phyloP scores from a whole-genome alignment of 2,888 invertebrate genomes.

The Eristalis intricaria region DNA sequence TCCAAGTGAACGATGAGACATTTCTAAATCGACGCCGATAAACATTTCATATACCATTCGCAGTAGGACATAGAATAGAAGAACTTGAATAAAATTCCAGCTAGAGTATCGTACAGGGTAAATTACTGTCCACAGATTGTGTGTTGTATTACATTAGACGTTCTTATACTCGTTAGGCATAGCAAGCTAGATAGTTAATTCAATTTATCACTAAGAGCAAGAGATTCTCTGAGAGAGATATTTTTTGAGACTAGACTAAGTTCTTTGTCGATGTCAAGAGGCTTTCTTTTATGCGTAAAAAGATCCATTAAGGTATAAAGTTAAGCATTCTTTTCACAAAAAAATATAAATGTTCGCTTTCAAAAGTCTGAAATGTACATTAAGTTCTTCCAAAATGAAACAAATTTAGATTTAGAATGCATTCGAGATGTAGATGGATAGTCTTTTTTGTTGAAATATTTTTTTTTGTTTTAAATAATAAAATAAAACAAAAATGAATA shows the following conservation, averaged over 20 bases:
- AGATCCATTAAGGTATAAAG: neutral
- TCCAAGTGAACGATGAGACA: too few species aligned
- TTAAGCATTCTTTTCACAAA: neutral
- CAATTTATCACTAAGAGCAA: neutral
- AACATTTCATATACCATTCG: neutral
- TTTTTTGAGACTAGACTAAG: neutral
- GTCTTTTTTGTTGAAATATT: neutral
- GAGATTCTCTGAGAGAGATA: neutral
- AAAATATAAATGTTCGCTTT: slow-evolving; percentile 36
- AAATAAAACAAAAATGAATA: too few species aligned
- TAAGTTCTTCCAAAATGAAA: slow-evolving; percentile 55
- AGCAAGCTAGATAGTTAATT: neutral
- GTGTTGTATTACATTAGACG: neutral
- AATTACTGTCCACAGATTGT: neutral
- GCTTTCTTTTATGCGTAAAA: neutral
- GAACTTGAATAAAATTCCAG: neutral
- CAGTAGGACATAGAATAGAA: neutral
- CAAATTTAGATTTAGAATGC: neutral
- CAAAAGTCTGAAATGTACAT: slow-evolving; percentile 65
- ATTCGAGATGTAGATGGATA: neutral
- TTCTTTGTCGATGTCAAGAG: neutral
- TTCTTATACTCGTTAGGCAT: neutral
- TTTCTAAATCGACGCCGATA: too few species aligned
- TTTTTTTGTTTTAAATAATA: too few species aligned
- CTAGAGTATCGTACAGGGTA: slow-evolving; percentile 23